Evolutionary conservation across 35 echinoderm and acorn worm genomes (phyloP).

Genomic region (Chiridota heheva): DNA sequence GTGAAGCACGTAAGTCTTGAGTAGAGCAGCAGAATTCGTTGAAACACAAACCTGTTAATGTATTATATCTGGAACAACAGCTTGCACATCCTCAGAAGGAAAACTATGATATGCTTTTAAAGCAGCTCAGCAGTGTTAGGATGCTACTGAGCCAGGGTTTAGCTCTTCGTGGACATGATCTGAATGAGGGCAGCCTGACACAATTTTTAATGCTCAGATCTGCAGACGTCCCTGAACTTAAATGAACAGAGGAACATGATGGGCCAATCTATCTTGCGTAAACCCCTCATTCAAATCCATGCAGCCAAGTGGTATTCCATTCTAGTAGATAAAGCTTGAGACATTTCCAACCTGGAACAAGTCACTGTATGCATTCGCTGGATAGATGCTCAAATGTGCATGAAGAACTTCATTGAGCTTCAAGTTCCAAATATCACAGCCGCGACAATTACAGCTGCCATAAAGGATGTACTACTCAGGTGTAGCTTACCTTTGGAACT

Average conservation of each 20-base stretch:
- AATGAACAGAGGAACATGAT: conserved; percentile 27
- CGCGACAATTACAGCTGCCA: too few relatives aligned
- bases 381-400: too few relatives aligned
- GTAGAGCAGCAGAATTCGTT: conserved; percentile 3
- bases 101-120: conserved; percentile 30
- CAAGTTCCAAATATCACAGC: too few relatives aligned
- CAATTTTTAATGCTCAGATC: conserved; percentile 12
- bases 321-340: too few relatives aligned
- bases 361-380: too few relatives aligned
- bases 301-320: not conserved
- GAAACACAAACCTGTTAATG: not conserved
- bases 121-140: not conserved
- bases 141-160: conserved; percentile 23
- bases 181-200: conserved; percentile 6
- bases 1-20: conserved; percentile 6
- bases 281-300: not conserved
- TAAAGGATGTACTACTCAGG: too few relatives aligned
- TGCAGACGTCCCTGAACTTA: conserved; percentile 15
- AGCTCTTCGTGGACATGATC: conserved; percentile 22
- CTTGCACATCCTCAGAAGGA: conserved; percentile 1
- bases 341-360: too few relatives aligned
- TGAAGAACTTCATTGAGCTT: too few relatives aligned
- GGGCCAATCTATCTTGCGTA: conserved; percentile 18
- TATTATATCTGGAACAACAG: conserved; percentile 3
- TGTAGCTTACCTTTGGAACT: too few relatives aligned